Evolutionary conservation across 2,888 invertebrate genomes (phyloP).

Genomic region (Neoaliturus tenellus): DNA sequence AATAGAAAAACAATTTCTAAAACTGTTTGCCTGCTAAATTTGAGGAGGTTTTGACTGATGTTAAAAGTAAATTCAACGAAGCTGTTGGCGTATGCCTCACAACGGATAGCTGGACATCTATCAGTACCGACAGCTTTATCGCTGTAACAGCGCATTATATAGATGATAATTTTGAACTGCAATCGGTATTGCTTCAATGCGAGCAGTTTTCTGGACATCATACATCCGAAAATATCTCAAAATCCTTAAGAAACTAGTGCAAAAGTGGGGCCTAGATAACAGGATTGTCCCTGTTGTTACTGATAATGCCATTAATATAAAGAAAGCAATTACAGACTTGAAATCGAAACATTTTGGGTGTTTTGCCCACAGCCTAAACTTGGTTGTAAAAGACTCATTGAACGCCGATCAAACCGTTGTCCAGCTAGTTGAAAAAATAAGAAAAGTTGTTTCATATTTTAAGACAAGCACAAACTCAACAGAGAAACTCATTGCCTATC

Average conservation of each 20-base stretch:
- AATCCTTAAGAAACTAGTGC: neutral
- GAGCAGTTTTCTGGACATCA: slow-evolving; percentile 4
- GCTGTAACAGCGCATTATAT: slow-evolving; percentile 38
- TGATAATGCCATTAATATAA: slow-evolving; percentile 28
- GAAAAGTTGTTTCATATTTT: slow-evolving; percentile 10
- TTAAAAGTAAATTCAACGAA: neutral
- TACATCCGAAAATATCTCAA: neutral
- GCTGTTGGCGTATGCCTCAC: slow-evolving; percentile 28
- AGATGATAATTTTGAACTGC: slow-evolving; percentile 7
- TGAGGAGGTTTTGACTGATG: slow-evolving; percentile 40
- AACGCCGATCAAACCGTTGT: neutral
- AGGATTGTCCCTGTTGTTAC: neutral
- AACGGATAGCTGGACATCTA: slow-evolving; percentile 32
- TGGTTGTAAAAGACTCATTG: neutral
- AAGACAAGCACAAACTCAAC: slow-evolving; percentile 17
- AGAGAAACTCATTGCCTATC: slow-evolving; percentile 25
- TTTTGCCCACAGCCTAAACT: slow-evolving; percentile 31
- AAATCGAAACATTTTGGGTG: slow-evolving; percentile 36
- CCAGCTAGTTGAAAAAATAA: neutral
- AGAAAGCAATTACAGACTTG: slow-evolving; percentile 18
- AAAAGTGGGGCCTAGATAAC: neutral
- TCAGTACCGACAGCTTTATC: slow-evolving; percentile 25
- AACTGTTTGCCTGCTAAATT: slow-evolving; percentile 51
- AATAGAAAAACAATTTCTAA: slow-evolving; percentile 55
- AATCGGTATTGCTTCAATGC: slow-evolving; percentile 11